A percentile compares a stretch with the other conserved stretches of the same genome.
Conservation (phyloP, 2,797 vertebrate genomes). For the Amblyraja radiata region DNA sequence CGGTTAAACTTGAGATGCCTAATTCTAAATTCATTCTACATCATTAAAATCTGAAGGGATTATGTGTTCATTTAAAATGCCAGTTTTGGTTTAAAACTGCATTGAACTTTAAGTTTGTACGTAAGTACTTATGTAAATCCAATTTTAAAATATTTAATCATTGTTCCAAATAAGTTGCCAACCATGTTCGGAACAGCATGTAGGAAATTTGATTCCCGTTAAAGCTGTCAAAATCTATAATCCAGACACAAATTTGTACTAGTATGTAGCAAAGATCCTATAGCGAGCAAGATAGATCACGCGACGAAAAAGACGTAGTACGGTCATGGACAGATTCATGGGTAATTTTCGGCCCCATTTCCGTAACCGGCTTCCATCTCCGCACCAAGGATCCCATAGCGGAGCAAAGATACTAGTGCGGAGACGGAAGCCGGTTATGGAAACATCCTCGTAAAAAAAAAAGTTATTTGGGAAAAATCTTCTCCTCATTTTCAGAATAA, state of each 20-base stretch:
- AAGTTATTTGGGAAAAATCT: too few relatives aligned
- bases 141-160: constrained; percentile 3
- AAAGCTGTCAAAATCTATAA: neutral
- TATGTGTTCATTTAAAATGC: constrained; percentile 39
- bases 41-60: constrained; percentile 66
- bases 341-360: too few relatives aligned
- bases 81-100: neutral
- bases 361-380: too few relatives aligned
- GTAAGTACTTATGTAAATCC: neutral
- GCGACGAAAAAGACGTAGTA: too few relatives aligned
- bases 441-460: too few relatives aligned
- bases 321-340: too few relatives aligned
- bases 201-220: neutral
- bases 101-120: neutral
- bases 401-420: too few relatives aligned
- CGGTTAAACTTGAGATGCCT: constrained; percentile 44
- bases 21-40: constrained; percentile 47
- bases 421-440: too few relatives aligned
- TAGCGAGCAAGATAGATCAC: too few relatives aligned
- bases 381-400: too few relatives aligned
- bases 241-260: neutral
- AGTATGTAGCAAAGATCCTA: neutral
- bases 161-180: neutral
- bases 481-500: too few relatives aligned
- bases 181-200: neutral